These are phyloP conservation scores for Apostichopus leukothele DNA, from an alignment of 53 echinoderm and acorn worm species.

Conservation along the genomic window DNA sequence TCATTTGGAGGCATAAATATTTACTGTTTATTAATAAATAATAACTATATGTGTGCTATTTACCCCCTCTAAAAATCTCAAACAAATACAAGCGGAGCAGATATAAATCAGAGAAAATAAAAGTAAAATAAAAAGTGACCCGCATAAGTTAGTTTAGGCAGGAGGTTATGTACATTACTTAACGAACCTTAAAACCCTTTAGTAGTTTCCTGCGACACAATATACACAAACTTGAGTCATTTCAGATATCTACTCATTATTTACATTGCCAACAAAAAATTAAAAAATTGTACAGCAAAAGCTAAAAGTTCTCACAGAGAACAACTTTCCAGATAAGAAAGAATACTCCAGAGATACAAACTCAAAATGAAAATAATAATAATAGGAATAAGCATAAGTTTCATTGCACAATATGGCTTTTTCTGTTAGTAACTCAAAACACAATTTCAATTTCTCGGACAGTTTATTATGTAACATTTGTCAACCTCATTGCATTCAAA, in stretches of 20 bases:
- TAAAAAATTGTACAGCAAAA: conserved; percentile 3
- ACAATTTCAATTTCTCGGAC: no score
- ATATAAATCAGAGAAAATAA: not conserved
- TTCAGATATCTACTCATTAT: conserved; percentile 10
- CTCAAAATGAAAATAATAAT: not conserved
- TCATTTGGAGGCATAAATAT: conserved; percentile 2
- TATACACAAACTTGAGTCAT: not conserved
- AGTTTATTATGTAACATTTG: no score
- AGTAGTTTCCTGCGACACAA: not conserved
- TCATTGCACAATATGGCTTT: no score
- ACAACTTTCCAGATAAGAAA: not conserved
- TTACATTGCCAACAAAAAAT: conserved; percentile 13
- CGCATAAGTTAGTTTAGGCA: conserved; percentile 35
- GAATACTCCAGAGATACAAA: not conserved
- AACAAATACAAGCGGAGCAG: not conserved
- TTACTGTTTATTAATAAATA: conserved; percentile 2
- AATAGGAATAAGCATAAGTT: no score
- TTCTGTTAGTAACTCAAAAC: no score
- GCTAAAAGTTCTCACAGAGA: not conserved
- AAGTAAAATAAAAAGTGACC: conserved; percentile 12
- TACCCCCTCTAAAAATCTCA: not conserved
- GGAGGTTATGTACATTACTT: conserved; percentile 30
- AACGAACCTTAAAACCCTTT: not conserved
- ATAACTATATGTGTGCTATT: not conserved
- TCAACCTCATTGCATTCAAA: no score